Conservation (phyloP, 2,797 vertebrate species). For the Poecilia picta region DNA sequence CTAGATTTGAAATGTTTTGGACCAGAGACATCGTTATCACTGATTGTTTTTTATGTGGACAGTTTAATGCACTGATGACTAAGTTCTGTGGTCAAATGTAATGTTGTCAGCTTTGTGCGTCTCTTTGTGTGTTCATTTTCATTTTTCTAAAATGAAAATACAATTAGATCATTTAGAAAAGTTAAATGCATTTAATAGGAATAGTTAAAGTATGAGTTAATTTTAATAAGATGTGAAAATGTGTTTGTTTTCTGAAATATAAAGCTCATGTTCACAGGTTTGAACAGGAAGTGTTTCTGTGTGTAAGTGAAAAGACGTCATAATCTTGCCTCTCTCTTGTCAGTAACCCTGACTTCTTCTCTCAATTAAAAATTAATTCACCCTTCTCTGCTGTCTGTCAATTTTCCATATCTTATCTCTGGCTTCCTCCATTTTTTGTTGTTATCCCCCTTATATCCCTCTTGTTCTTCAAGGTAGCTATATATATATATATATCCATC, state of each 20-base stretch:
- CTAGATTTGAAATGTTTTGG: not conserved
- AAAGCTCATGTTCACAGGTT: not conserved
- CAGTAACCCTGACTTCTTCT: slow-evolving; percentile 48
- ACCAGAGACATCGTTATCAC: not conserved
- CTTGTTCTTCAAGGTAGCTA: slow-evolving; percentile 53
- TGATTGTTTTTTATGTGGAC: not conserved
- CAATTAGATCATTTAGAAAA: not conserved
- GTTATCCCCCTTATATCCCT: slow-evolving; percentile 41
- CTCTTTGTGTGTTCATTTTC: not conserved
- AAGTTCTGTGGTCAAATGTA: not conserved
- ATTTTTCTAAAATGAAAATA: not conserved
- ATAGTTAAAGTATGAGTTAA: not conserved
- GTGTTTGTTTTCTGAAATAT: not conserved
- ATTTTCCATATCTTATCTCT: slow-evolving; percentile 28
- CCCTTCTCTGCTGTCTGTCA: slow-evolving; percentile 61
- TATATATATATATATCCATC: slow-evolving; percentile 48
- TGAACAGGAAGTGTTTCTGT: slow-evolving; percentile 6
- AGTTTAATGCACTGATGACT: not conserved
- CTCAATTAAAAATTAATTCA: slow-evolving; percentile 69
- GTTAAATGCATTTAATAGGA: not conserved
- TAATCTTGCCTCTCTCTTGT: slow-evolving; percentile 30
- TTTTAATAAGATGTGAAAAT: not conserved
- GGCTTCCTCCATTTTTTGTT: slow-evolving; percentile 37
- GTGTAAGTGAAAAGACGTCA: slow-evolving; percentile 30
- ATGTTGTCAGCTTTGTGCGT: not conserved